Base-by-base conservation (phyloP, 2,888 invertebrate species). In the Ptychoptera contaminata region DNA sequence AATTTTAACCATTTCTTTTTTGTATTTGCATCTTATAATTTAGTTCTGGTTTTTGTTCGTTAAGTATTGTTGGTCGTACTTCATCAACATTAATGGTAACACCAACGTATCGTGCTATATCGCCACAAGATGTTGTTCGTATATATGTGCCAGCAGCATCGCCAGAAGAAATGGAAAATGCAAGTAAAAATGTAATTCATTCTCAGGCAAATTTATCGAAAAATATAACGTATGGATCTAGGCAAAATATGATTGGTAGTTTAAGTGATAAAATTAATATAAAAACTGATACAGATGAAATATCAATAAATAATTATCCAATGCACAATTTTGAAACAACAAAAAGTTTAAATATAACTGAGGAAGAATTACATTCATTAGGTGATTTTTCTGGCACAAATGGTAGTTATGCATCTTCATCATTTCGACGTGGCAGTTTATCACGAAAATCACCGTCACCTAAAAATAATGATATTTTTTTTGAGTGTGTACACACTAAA, bases 121-220 rank as follows among this genome's bases (percentile, higher is more conserved):
- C 54, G 11, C 52, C 50, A 16, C 51, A 51, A 36, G 54, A 54
- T 42, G 50, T 54, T 46, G 52, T 54, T 16, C 49, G 53, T 16
- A 54, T 54, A 16, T 53, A 53, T 45, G 52, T 54, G 8, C 54
- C 54, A 15, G 47, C 51, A 35, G 46, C 52, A 36, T 47, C 51
- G 6, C 45, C 47, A 31, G 49, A 49, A 23, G 50, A 50, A 42
- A 37, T 37, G 36, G 37, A 16, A 15, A 11, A 23, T 5, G 14
- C 15, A 15, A 30, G 14, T 30, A 36, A 16, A 37, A 14, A 36
- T 12, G 8, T 5, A 8, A 30, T 42, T 9, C 12, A 31, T 10
- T 23, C 32, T 31, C 10, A 23, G 16, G 14, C 29, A 9, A 16
- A 39, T 16, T 31, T 12, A 40, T 14, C 16, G 7, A 34, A 35